Evolutionary conservation across 2,888 invertebrate species (phyloP).

Genomic region (Axea sp.): DNA sequence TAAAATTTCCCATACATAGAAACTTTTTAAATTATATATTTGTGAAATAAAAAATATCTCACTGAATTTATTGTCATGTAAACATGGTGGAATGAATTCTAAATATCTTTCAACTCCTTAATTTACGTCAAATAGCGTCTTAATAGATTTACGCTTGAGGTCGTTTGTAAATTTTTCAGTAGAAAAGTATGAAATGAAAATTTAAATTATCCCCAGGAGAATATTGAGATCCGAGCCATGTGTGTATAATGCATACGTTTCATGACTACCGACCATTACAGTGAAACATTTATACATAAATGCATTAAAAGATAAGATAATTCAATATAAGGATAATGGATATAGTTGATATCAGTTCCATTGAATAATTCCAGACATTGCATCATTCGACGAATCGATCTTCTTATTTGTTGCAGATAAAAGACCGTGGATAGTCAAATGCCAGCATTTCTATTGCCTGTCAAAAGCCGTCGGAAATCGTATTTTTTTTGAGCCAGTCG

Average conservation of each 20-base stretch:
- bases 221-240: conserved; percentile 3
- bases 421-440: conserved; percentile 22
- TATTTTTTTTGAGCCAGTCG: conserved; percentile 33
- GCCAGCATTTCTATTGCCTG: conserved; percentile 8
- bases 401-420: conserved; percentile 15
- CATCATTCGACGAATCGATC: conserved; percentile 8
- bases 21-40: too few species aligned
- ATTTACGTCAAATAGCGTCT: conserved; percentile 8
- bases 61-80: background rate
- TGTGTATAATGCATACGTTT: conserved; percentile 15
- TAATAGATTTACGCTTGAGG: conserved; percentile 19
- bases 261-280: conserved; percentile 14
- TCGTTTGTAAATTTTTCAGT: conserved; percentile 20
- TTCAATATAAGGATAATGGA: conserved; percentile 17
- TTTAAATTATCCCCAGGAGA: conserved; percentile 16
- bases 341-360: background rate
- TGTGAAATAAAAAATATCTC: conserved; percentile 6
- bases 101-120: conserved; percentile 7
- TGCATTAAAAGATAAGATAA: conserved; percentile 31
- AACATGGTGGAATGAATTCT: conserved; percentile 1
- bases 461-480: conserved; percentile 33
- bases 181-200: conserved; percentile 21
- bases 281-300: conserved; percentile 18
- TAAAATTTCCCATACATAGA: too few species aligned
- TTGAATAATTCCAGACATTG: conserved; percentile 11